These are phyloP conservation scores for Drosophila prolongata DNA, from an alignment of 2,888 invertebrate species.

Conservation along the genomic window DNA sequence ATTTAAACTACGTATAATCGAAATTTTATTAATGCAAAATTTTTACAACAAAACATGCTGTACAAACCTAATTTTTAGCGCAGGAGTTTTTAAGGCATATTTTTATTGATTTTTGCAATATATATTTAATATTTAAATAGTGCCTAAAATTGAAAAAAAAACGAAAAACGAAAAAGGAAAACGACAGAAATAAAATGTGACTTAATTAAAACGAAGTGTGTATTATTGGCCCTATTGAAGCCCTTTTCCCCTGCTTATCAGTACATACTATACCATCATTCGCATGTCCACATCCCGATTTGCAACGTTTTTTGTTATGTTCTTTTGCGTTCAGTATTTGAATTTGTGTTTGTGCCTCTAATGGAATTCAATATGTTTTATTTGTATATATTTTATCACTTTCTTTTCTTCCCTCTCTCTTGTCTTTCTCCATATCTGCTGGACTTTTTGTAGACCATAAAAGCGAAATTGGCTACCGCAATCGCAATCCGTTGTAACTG, in stretches of 20 bases:
- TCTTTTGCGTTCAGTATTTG: constrained; percentile 29
- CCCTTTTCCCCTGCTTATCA: constrained; percentile 43
- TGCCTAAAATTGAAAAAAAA: constrained; percentile 43
- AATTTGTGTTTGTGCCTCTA: constrained; percentile 43
- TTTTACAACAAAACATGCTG: constrained; percentile 49
- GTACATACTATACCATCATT: constrained; percentile 37
- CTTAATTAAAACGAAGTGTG: constrained; percentile 62
- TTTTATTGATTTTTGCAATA: constrained; percentile 75
- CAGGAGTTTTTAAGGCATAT: constrained; percentile 65
- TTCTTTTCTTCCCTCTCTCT: constrained; percentile 48
- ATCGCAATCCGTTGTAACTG: constrained; percentile 57
- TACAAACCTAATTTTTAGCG: constrained; percentile 70
- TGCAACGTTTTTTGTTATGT: constrained; percentile 29
- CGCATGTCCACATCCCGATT: constrained; percentile 51
- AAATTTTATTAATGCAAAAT: constrained; percentile 41
- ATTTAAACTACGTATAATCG: constrained; percentile 58
- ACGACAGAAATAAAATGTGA: constrained; percentile 61
- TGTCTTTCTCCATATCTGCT: constrained; percentile 45
- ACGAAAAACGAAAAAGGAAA: constrained; percentile 36
- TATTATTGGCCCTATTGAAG: constrained; percentile 52
- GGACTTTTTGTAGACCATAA: constrained; percentile 82
- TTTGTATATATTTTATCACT: constrained; percentile 38
- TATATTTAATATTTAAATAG: constrained; percentile 55
- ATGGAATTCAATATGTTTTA: constrained; percentile 37
- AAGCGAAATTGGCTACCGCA: constrained; percentile 60